Percentiles rank a stretch among this genome's conserved stretches.
phyloP scores from a whole-genome alignment of 2,888 invertebrate genomes.

The Ceramica pisi region DNA sequence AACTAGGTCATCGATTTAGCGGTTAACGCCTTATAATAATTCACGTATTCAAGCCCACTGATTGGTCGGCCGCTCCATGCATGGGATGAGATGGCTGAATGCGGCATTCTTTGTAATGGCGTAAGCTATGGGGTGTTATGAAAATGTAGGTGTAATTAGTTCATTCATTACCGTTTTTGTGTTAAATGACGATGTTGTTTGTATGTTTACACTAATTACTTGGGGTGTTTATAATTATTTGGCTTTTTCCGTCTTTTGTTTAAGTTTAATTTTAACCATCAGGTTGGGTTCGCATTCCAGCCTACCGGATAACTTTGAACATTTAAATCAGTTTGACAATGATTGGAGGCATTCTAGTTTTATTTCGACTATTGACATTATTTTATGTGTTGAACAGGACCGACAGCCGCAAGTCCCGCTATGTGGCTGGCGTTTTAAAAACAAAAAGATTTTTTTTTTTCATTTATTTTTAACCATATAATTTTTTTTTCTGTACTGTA shows the following conservation, averaged over 20 bases:
- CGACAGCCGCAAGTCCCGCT: too few species aligned
- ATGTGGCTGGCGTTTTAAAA: too few species aligned
- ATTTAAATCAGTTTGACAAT: not conserved
- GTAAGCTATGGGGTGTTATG: slow-evolving; percentile 36
- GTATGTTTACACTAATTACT: slow-evolving; percentile 28
- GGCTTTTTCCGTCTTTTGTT: slow-evolving; percentile 30
- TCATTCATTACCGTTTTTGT: slow-evolving; percentile 40
- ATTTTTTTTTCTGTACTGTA: too few species aligned
- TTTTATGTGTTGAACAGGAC: not conserved
- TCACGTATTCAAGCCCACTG: slow-evolving; percentile 68
- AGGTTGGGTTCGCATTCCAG: not conserved
- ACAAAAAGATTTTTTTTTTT: too few species aligned
- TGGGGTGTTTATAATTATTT: slow-evolving; percentile 21
- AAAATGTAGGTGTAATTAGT: slow-evolving; percentile 51
- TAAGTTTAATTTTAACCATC: slow-evolving; percentile 2
- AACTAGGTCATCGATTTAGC: slow-evolving; percentile 76
- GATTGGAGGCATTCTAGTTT: not conserved
- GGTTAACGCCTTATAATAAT: slow-evolving; percentile 78
- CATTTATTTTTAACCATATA: too few species aligned
- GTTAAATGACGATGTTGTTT: slow-evolving; percentile 45
- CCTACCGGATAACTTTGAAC: not conserved
- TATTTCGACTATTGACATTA: not conserved
- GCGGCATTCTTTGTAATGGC: slow-evolving; percentile 46
- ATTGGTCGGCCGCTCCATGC: slow-evolving; percentile 60
- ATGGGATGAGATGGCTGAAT: slow-evolving; percentile 52